Conservation (phyloP, 2,797 vertebrate genomes). For the Babyrousa celebensis region DNA sequence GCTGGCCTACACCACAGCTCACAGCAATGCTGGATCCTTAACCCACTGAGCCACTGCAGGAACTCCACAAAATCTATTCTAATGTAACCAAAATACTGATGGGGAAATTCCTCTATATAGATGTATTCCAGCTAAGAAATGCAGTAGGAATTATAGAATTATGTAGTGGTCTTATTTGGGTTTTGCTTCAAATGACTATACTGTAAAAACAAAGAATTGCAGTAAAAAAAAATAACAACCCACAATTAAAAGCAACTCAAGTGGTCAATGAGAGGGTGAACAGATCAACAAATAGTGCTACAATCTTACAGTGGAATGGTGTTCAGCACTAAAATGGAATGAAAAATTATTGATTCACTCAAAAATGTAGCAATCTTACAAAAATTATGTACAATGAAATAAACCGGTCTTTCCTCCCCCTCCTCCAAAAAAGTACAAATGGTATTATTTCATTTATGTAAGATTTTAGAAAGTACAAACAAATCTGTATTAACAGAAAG, state of each 20-base stretch:
- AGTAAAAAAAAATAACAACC: neutral
- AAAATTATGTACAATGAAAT: neutral
- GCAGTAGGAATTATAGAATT: neutral
- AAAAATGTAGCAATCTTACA: neutral
- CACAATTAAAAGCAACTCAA: neutral
- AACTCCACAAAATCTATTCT: neutral
- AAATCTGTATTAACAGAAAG: neutral
- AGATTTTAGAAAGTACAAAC: neutral
- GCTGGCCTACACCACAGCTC: too few relatives aligned
- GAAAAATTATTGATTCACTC: neutral
- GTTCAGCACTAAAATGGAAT: neutral
- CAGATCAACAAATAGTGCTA: neutral
- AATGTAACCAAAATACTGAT: conserved; percentile 16
- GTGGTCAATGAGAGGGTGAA: neutral
- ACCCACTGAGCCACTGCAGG: too few relatives aligned
- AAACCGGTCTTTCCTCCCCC: neutral
- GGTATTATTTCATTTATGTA: neutral
- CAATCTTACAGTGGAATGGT: neutral
- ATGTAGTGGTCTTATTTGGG: neutral
- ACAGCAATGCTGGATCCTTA: too few relatives aligned
- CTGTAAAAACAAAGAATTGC: neutral
- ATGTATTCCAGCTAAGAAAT: neutral
- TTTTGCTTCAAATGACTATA: neutral
- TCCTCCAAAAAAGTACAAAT: neutral
- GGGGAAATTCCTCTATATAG: neutral